Conservation (phyloP, 1,140 invertebrate species). For the Stratiolaelaps scimitus region DNA sequence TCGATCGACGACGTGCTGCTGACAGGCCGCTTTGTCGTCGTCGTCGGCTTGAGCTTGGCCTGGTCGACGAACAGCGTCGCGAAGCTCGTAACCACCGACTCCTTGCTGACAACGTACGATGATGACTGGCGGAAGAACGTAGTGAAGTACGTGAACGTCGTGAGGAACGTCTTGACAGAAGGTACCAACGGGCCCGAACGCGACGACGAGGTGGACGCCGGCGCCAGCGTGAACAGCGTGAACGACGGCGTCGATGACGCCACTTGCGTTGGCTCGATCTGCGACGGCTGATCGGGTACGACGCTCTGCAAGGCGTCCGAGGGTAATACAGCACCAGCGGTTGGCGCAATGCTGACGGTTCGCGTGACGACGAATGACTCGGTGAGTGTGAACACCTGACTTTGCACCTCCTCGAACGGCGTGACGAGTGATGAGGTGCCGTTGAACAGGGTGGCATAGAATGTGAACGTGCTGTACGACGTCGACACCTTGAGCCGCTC, state of each 20-base stretch:
- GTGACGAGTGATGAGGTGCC: slow-evolving; percentile 36
- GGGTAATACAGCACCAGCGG: slow-evolving; percentile 16
- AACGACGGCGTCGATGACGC: slow-evolving; percentile 22
- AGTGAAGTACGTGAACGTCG: slow-evolving; percentile 37
- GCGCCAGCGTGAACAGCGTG: slow-evolving; percentile 29
- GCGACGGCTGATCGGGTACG: not conserved
- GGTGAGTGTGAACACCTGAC: slow-evolving; percentile 34
- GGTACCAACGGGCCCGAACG: slow-evolving; percentile 33
- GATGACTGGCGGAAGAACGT: slow-evolving; percentile 35
- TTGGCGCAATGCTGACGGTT: slow-evolving; percentile 32
- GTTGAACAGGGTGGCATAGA: slow-evolving; percentile 38
- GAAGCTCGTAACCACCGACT: slow-evolving; percentile 24
- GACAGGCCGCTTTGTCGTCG: not conserved
- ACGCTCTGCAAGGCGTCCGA: slow-evolving; percentile 7
- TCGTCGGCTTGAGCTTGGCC: not conserved
- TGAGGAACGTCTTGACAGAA: slow-evolving; percentile 36
- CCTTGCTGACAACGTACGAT: slow-evolving; percentile 22
- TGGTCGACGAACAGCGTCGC: slow-evolving; percentile 11
- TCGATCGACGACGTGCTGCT: not conserved
- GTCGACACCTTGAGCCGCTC: slow-evolving; percentile 35
- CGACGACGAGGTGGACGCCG: not conserved
- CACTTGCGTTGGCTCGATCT: not conserved
- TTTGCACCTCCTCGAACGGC: slow-evolving; percentile 36
- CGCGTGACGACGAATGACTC: slow-evolving; percentile 34
- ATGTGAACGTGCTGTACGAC: slow-evolving; percentile 35